Evolutionary conservation across 2,113 vertebrate genomes (phyloP).

Genomic region (Ascaphus truei): DNA sequence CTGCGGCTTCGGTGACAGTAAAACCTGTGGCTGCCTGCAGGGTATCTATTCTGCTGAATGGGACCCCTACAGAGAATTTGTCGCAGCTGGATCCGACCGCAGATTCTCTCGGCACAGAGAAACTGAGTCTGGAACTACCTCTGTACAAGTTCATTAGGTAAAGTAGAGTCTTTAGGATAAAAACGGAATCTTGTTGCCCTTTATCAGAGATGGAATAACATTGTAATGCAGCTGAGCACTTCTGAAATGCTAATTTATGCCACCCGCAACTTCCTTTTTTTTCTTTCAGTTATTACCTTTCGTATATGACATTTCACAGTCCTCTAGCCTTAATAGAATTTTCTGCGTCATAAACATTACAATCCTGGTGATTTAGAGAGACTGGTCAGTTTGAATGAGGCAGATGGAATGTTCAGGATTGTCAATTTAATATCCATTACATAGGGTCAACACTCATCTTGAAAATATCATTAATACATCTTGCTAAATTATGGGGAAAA

Average conservation of each 20-base stretch:
- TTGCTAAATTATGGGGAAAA: conserved; percentile 61
- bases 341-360: conserved; percentile 61
- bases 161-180: conserved; percentile 35
- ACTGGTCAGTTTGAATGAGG: conserved; percentile 52
- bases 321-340: conserved; percentile 53
- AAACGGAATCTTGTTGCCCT: conserved; percentile 46
- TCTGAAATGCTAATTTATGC: conserved; percentile 61
- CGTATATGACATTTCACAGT: conserved; percentile 64
- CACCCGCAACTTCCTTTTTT: conserved; percentile 61
- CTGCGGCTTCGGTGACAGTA: too few species aligned
- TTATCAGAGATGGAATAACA: conserved; percentile 51
- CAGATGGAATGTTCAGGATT: conserved; percentile 58
- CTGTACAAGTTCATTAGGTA: too few species aligned
- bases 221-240: conserved; percentile 42
- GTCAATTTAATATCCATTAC: conserved; percentile 64
- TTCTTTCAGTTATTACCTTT: conserved; percentile 58
- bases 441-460: conserved; percentile 65
- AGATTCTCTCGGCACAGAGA: too few species aligned
- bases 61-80: too few species aligned
- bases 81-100: too few species aligned
- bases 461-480: conserved; percentile 61
- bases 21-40: too few species aligned
- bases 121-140: too few species aligned
- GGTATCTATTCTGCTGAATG: too few species aligned
- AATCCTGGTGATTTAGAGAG: conserved; percentile 57